Evolutionary conservation across 2,797 vertebrate species (phyloP), one percentile per base, ranked within the genome.

Genomic region (Alosa sapidissima): DNA sequence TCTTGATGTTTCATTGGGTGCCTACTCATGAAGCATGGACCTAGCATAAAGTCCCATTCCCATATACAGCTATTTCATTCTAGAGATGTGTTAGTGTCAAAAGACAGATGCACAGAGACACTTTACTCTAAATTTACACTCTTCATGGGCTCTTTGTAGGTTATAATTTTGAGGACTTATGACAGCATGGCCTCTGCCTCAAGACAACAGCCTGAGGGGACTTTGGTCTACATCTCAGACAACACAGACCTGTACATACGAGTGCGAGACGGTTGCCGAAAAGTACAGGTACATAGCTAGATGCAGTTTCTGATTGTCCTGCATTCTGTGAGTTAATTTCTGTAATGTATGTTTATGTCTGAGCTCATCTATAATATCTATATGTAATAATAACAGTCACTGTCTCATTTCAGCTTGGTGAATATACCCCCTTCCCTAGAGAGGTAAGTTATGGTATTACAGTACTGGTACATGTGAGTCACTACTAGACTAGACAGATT

Each of bases 241-340:
- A 93, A 92, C 41, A 96, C 96, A 41, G 97, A 98, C 75, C 95
- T 99, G 62, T 98, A 96, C 0, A 41, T 99, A 78, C 93, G 97
- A 0, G 95, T 98, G 72, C 93, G 94, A 0, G 93, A 95, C 0
- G 98, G 98, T 54, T 92, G 98, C 90, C 95, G 96, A 47, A 96
- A 96, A 91, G 94, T 99, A 60, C 93, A 96, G 92, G 97, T 99
- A 87, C 83, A 52, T 41, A 5, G 78, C 10, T 13, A 33, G 8
- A 72, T 14, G 33, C 49, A 55, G 13, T 81, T 16, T 36, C 33
- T 14, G 36, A 19, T 21, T 5, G 8, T 33, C 51, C 41, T 82
- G 21, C 72, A 51, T 28, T 16, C n/a, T 28, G 41, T 28, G 19
- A 65, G 24, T 0, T 3, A 6, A 41, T 45, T 21, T 45, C 72